Evolutionary conservation across 2,797 vertebrate species (phyloP).

Genomic region (Sebastes hubbsi): DNA sequence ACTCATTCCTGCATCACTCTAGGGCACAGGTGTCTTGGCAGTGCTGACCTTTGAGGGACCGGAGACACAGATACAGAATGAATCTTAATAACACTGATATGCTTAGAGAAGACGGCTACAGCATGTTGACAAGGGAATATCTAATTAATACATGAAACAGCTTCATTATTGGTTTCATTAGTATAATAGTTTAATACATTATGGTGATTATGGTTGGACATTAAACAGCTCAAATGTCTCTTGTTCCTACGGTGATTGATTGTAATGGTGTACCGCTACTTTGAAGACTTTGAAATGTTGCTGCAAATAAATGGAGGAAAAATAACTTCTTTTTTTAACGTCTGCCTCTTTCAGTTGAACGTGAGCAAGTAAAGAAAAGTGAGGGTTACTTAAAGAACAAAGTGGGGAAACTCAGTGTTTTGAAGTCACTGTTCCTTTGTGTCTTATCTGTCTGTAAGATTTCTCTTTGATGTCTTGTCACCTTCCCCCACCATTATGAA

Average conservation of each 20-base stretch:
- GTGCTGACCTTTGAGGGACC: background rate
- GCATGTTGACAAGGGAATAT: background rate
- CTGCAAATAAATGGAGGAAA: slow-evolving; percentile 14
- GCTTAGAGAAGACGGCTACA: background rate
- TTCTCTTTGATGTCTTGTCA: slow-evolving; percentile 81
- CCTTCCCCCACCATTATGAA: slow-evolving; percentile 74
- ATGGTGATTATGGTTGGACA: slow-evolving; percentile 14
- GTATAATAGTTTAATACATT: slow-evolving; percentile 3
- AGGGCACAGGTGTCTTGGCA: background rate
- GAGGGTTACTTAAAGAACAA: slow-evolving; percentile 58
- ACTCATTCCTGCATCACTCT: too few relatives aligned
- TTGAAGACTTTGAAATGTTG: slow-evolving; percentile 21
- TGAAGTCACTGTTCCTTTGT: slow-evolving; percentile 78
- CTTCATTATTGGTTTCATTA: slow-evolving; percentile 37
- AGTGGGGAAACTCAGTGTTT: slow-evolving; percentile 60
- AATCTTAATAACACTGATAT: background rate
- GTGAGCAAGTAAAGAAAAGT: slow-evolving; percentile 58
- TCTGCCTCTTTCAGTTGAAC: slow-evolving; percentile 11
- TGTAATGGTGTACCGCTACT: slow-evolving; percentile 13
- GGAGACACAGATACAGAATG: background rate
- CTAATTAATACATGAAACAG: slow-evolving; percentile 18
- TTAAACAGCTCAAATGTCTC: slow-evolving; percentile 22
- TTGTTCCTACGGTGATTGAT: slow-evolving; percentile 7
- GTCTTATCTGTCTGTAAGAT: slow-evolving; percentile 77
- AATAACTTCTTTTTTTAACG: background rate